A percentile compares a stretch with the other conserved stretches of the same genome.
Conservation (phyloP, 2,888 invertebrate genomes). For the Bruchidius siliquastri region DNA sequence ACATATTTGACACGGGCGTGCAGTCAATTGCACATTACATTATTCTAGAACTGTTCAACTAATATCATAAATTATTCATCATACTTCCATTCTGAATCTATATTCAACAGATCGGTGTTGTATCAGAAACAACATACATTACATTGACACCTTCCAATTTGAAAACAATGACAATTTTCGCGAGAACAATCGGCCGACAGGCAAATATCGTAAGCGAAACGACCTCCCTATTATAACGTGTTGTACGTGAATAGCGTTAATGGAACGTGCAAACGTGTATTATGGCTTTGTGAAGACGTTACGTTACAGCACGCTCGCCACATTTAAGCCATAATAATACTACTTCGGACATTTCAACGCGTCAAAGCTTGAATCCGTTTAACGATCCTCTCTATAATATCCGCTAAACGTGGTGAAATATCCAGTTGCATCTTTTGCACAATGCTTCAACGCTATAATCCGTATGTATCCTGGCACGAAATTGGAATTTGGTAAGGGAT, state of each 20-base stretch:
- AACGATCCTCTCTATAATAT: not conserved
- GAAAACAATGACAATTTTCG: not conserved
- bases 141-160: not conserved
- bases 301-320: not conserved
- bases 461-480: too few species aligned
- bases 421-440: too few species aligned
- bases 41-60: too few species aligned
- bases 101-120: not conserved
- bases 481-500: too few species aligned
- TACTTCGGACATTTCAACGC: not conserved
- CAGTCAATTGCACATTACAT: too few species aligned
- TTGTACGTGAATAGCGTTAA: not conserved
- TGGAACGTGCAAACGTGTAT: not conserved
- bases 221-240: not conserved
- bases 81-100: too few species aligned
- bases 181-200: not conserved
- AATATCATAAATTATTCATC: too few species aligned
- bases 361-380: not conserved
- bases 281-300: not conserved
- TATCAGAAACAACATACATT: not conserved
- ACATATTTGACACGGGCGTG: too few species aligned
- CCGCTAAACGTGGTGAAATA: not conserved
- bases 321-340: not conserved
- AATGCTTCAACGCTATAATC: too few species aligned
- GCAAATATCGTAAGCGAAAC: not conserved